Evolutionary conservation across 2,888 invertebrate species (phyloP), one percentile per base, ranked within the genome.

Genomic region (Cephus rjabovi): DNA sequence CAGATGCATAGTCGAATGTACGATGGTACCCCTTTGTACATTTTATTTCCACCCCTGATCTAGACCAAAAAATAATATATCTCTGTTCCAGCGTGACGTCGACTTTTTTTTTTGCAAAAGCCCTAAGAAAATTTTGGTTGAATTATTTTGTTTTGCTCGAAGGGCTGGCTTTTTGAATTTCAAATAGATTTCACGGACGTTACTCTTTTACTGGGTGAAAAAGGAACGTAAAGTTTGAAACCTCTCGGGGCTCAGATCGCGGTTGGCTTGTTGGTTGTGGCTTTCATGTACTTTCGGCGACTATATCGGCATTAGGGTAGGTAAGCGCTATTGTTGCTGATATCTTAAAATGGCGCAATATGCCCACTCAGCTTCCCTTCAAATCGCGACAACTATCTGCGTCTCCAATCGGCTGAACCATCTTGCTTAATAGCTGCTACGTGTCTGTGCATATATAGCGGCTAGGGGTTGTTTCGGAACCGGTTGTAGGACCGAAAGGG

Each of bases 371-470:
- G 87, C 85, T 81, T 76, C 79, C 81, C 83, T 84, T 87, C 87
- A 86, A 89, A 88, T 88, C 84, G 79, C 79, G 70, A 79, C 79
- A 68, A 78, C 81, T 88, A 89, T 89, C 89, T 83, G 70, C 79
- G 82, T 84, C 81, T 84, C 76, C 82, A 83, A 86, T 89, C 89
- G 80, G 80, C 79, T 77, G 79, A 78, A 83, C 83, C 84, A 87
- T 87, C 86, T 85, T 82, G 83, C 83, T 81, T 90, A 91, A 91
- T 88, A 88, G 89, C 83, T 81, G 76, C 87, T 90, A 90, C 90
- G 91, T 90, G 90, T 89, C 85, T 86, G 83, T 83, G 89, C 90
- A 90, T 90, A 89, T 85, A 85, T 85, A 84, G 83, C 79, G 79
- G 12, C 73, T 34, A 40, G 9, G 56, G 56, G 56, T 56, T 56